These are phyloP conservation scores for Amphiprion clarkii DNA, from an alignment of 2,797 vertebrate genomes.

Conservation along the genomic window DNA sequence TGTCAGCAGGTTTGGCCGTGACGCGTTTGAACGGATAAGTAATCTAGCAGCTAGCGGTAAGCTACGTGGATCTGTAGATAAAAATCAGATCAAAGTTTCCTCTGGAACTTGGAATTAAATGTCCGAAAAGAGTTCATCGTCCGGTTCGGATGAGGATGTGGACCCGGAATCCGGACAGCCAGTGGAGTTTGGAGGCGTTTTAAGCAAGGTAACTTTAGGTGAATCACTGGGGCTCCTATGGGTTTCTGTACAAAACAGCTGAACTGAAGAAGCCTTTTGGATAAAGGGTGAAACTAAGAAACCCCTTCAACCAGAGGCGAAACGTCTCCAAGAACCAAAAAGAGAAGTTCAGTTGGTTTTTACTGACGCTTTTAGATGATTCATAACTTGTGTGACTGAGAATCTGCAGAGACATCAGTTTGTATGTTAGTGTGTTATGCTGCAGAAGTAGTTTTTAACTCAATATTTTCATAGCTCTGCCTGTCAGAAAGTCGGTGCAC, in stretches of 20 bases:
- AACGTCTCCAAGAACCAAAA: no score
- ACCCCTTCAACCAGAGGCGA: no score
- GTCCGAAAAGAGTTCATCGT: conserved; percentile 98
- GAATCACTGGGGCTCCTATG: no score
- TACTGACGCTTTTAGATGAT: no score
- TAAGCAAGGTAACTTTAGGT: conserved; percentile 90
- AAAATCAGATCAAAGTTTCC: conserved; percentile 17
- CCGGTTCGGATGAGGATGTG: conserved; percentile 95
- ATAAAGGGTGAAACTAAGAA: no score
- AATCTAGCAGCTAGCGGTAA: conserved; percentile 6
- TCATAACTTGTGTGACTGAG: no score
- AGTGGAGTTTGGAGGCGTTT: conserved; percentile 92
- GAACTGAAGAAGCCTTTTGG: no score
- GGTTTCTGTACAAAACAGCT: no score
- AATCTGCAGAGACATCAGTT: no score
- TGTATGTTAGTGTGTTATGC: background rate
- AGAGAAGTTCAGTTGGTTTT: no score
- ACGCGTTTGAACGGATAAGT: conserved; percentile 24
- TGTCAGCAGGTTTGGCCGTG: conserved; percentile 39
- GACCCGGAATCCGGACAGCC: conserved; percentile 93
- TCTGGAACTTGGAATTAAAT: conserved; percentile 80
- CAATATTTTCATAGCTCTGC: background rate
- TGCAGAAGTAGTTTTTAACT: background rate
- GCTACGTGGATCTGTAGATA: background rate
- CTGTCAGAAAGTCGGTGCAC: background rate